A percentile compares a stretch with the other conserved stretches of the same genome.
Conservation (phyloP, 2,797 vertebrate species). For the Agapornis canus region DNA sequence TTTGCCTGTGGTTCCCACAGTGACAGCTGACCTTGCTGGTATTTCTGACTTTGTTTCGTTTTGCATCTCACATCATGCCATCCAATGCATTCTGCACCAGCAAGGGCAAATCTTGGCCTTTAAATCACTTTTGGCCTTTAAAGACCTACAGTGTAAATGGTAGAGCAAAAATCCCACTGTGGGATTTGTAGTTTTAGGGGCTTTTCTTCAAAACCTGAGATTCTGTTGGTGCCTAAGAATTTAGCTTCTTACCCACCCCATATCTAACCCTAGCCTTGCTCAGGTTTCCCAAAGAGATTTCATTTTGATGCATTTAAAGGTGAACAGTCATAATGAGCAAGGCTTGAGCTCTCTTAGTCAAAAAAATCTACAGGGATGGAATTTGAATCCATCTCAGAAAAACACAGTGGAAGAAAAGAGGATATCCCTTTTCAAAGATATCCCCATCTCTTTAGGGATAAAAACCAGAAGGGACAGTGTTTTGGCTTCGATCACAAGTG, state of each 20-base stretch:
- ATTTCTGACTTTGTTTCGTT: not conserved
- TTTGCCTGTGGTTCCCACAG: not conserved
- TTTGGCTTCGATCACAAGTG: not conserved
- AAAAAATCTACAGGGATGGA: not conserved
- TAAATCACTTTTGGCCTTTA: conserved; percentile 11
- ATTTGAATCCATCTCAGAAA: not conserved
- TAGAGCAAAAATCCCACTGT: not conserved
- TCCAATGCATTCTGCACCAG: not conserved
- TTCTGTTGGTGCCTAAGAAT: not conserved
- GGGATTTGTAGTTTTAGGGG: not conserved
- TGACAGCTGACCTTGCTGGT: not conserved
- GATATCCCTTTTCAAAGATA: too few species aligned
- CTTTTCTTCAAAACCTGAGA: not conserved
- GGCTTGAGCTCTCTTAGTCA: not conserved
- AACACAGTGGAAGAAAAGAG: not conserved
- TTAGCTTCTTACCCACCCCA: not conserved
- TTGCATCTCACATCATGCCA: not conserved
- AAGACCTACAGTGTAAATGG: not conserved
- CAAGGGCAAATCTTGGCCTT: not conserved
- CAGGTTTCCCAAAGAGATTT: not conserved
- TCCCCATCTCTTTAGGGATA: not conserved
- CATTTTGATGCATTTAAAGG: not conserved
- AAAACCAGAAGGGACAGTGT: not conserved
- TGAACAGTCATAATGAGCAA: not conserved
- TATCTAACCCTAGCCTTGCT: not conserved